Percentiles rank a stretch among this genome's conserved stretches.
These are phyloP conservation scores for Odontomyia ornata DNA, from an alignment of 2,888 invertebrate species.

Conservation along the genomic window DNA sequence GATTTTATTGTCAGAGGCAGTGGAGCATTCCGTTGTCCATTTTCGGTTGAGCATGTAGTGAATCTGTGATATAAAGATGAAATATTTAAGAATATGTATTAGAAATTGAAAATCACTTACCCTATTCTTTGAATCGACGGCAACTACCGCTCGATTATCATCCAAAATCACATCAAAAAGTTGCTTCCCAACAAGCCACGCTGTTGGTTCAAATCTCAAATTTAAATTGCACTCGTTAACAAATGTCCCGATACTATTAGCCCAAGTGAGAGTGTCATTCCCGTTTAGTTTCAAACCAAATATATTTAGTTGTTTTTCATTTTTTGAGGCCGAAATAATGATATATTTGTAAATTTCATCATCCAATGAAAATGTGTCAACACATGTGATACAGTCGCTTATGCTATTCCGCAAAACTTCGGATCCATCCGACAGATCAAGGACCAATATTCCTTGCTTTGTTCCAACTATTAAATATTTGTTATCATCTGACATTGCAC, in stretches of 20 bases:
- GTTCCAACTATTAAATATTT: conserved; percentile 61
- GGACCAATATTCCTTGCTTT: conserved; percentile 59
- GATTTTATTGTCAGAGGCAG: conserved; percentile 52
- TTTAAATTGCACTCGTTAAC: conserved; percentile 51
- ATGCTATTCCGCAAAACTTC: conserved; percentile 60
- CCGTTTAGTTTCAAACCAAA: conserved; percentile 56
- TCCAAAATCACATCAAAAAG: conserved; percentile 55
- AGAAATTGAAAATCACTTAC: conserved; percentile 51
- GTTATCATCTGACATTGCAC: conserved; percentile 56
- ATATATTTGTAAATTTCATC: conserved; percentile 58
- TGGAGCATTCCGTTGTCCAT: conserved; percentile 55
- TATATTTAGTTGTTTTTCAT: conserved; percentile 57
- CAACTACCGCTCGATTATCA: conserved; percentile 54
- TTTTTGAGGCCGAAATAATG: conserved; percentile 58
- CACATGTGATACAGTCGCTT: conserved; percentile 58
- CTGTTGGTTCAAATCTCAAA: conserved; percentile 57
- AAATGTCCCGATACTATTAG: conserved; percentile 52
- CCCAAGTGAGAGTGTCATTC: conserved; percentile 56
- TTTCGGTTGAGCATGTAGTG: conserved; percentile 56
- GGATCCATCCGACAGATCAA: conserved; percentile 54
- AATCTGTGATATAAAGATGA: conserved; percentile 52
- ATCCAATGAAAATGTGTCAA: conserved; percentile 59
- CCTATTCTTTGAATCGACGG: conserved; percentile 59
- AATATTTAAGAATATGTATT: not conserved
- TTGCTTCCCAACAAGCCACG: conserved; percentile 56